Percentiles rank a stretch among this genome's conserved stretches.
These are phyloP conservation scores for Scarus forsteni DNA, from an alignment of 2,797 vertebrate genomes.

Conservation along the genomic window DNA sequence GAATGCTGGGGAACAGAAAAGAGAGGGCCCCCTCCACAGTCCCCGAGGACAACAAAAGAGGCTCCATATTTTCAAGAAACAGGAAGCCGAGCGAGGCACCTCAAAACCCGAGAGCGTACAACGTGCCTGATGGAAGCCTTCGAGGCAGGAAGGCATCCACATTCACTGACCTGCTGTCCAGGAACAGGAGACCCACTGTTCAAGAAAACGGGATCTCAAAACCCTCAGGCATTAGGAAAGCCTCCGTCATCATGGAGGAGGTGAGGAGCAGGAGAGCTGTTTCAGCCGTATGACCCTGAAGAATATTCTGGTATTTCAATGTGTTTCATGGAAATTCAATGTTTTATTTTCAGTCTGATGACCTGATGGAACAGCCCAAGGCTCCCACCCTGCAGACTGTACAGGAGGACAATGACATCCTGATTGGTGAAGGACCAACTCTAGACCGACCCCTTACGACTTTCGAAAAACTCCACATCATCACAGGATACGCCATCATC, in stretches of 20 bases:
- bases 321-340: neutral
- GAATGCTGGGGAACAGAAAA: conserved; percentile 73
- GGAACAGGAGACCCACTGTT: conserved; percentile 71
- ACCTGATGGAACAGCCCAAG: conserved; percentile 59
- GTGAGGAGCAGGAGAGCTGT: conserved; percentile 43
- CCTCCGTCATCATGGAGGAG: conserved; percentile 80
- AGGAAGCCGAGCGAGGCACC: conserved; percentile 60
- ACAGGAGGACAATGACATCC: conserved; percentile 77
- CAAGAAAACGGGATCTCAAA: conserved; percentile 52
- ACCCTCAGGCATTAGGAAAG: conserved; percentile 57
- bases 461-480: conserved; percentile 95
- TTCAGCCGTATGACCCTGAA: neutral
- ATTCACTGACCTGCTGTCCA: conserved; percentile 74
- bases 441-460: conserved; percentile 90
- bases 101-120: conserved; percentile 64
- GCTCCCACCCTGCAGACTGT: conserved; percentile 79
- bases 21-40: conserved; percentile 44
- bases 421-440: conserved; percentile 79
- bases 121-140: conserved; percentile 55
- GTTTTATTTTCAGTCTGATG: conserved; percentile 57
- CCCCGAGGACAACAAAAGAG: conserved; percentile 68
- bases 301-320: neutral
- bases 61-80: conserved; percentile 77
- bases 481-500: conserved; percentile 91
- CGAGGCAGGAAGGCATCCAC: conserved; percentile 70